A percentile compares a stretch with the other conserved stretches of the same genome.
Evolutionary conservation across 2,113 vertebrate species (phyloP).

Genomic region (Hiodon alosoides): DNA sequence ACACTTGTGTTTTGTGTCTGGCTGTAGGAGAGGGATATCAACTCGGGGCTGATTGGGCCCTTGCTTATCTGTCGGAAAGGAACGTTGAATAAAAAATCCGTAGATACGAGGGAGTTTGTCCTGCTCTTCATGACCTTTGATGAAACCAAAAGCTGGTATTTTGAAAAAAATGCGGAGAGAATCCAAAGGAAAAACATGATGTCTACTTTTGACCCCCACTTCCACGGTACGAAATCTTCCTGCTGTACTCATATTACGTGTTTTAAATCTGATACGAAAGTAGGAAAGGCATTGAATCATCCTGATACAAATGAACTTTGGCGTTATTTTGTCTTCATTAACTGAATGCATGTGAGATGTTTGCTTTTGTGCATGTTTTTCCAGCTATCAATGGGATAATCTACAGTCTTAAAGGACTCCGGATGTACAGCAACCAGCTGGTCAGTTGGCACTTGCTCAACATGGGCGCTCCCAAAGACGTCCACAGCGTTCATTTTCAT

Average conservation of each 20-base stretch:
- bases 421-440: conserved; percentile 78
- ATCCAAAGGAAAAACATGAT: conserved; percentile 46
- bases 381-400: conserved; percentile 89
- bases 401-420: conserved; percentile 78
- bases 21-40: conserved; percentile 81
- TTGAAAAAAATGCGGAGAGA: conserved; percentile 54
- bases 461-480: conserved; percentile 77
- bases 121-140: conserved; percentile 92
- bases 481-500: conserved; percentile 86
- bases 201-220: conserved; percentile 44
- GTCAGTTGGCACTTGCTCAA: conserved; percentile 84
- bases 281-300: background rate
- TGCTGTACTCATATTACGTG: background rate
- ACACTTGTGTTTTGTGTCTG: background rate
- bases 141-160: conserved; percentile 94
- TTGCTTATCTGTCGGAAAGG: conserved; percentile 81
- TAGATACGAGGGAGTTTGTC: conserved; percentile 68
- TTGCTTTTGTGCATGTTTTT: conserved; percentile 23
- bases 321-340: too few species aligned
- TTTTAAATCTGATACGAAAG: background rate
- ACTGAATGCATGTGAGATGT: background rate
- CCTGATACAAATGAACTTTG: too few species aligned
- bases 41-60: conserved; percentile 88
- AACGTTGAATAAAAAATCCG: conserved; percentile 49
- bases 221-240: conserved; percentile 66